Evolutionary conservation across 2,888 invertebrate genomes (phyloP).

Genomic region (Stenichneumon culpator): DNA sequence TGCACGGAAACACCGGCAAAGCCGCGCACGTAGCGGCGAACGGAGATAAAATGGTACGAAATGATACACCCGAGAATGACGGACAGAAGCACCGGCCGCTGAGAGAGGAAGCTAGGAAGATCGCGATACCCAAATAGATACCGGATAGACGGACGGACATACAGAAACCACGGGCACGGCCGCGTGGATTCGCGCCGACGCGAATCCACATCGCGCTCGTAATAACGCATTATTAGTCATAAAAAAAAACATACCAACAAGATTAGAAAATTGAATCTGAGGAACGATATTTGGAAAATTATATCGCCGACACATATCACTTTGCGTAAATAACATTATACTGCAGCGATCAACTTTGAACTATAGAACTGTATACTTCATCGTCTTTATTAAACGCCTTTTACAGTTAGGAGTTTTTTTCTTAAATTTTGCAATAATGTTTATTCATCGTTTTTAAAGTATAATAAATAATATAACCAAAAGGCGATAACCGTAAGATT

Average conservation of each 20-base stretch:
- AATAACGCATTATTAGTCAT: background rate
- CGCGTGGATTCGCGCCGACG: background rate
- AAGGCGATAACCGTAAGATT: no score
- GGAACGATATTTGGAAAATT: no score
- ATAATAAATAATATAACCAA: no score
- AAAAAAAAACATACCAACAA: background rate
- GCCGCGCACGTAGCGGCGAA: constrained; percentile 24
- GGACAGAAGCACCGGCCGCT: constrained; percentile 10
- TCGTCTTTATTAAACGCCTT: no score
- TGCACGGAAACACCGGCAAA: constrained; percentile 25
- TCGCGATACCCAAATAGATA: constrained; percentile 62
- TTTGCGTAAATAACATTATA: no score
- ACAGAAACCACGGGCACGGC: background rate
- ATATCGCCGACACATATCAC: no score
- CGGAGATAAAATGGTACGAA: background rate
- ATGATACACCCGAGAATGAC: constrained; percentile 12
- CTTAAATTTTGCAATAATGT: no score
- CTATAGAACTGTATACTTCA: no score
- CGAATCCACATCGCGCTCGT: background rate
- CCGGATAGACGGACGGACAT: constrained; percentile 45
- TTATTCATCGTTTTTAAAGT: no score
- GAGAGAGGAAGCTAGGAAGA: constrained; percentile 26
- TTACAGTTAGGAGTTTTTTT: no score
- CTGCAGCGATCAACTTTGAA: no score
- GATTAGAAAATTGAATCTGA: no score